Evolutionary conservation across 1,140 invertebrate species (phyloP), one percentile per base, ranked within the genome.

Genomic region (Kradibia gibbosae): DNA sequence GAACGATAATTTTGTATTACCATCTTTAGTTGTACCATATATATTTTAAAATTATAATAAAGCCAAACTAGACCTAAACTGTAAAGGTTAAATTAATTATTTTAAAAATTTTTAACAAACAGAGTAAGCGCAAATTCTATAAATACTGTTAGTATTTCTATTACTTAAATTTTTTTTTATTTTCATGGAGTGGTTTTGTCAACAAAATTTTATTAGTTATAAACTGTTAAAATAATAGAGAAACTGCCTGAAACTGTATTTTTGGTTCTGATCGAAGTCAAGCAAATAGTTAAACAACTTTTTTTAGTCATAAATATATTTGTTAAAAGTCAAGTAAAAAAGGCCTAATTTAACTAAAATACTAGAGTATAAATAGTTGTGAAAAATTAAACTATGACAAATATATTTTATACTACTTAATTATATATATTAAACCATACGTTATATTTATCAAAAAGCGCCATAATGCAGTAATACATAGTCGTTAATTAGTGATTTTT

Each of bases 121-220:
- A 50, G 10, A 67, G 62, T 36, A n/a, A 39, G 39, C n/a, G 62
- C 62, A 67, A 8, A 39, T 36, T n/a, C 13, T 67, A 39, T 67
- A 67, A 39, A 22, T 67, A 0, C 62, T 67, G 5, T 67, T 4
- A 22, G 62, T 20, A 39, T 36, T 36, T 7, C 34, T 20, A 67
- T 34, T 36, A 15, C 15, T 5, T 36, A 11, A 67, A 67, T 39
- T 67, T 31, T 71, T 71, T 71, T 71, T 28, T 42, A 48, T 42
- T 31, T 48, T 71, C 70, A n/a, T 34, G 0, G 48, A 55, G 71
- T 15, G 71, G 71, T 74, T 53, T 74, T 22, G 42, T 50, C n/a
- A 74, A 74, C 42, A 55, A 45, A 8, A 55, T 50, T 74, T 74
- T 74, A 55, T 71, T 71, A 71, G 39, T 55, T 55, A 22, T 74